Conservation (phyloP, 2,113 vertebrate species). For the Heptranchias perlo region DNA sequence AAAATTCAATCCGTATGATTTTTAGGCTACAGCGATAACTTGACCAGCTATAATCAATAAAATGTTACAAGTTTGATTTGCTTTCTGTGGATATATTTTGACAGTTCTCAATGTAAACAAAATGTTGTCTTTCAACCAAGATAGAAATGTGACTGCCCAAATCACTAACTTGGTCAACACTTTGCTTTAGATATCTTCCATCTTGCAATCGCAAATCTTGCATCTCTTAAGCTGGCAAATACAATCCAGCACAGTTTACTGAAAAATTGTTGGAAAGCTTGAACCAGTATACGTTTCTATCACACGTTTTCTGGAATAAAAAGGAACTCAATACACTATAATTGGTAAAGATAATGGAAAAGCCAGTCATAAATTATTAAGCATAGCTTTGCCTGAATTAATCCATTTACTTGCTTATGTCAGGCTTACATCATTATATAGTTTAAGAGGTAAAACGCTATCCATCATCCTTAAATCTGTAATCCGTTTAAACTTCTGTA, state of each 20-base stretch:
- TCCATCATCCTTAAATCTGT: neutral
- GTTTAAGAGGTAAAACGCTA: neutral
- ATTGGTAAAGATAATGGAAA: neutral
- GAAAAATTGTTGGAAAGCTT: slow-evolving; percentile 14
- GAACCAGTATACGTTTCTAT: neutral
- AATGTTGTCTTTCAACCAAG: neutral
- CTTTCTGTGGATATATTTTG: neutral
- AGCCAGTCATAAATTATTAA: neutral
- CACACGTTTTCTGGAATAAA: slow-evolving; percentile 23
- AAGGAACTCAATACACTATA: neutral
- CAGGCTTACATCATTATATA: neutral
- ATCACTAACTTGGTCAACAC: neutral
- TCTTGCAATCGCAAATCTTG: neutral
- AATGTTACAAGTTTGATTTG: neutral
- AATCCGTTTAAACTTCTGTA: neutral
- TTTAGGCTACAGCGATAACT: neutral
- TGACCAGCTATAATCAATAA: neutral
- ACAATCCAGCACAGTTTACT: neutral
- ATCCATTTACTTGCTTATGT: neutral
- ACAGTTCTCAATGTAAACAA: neutral
- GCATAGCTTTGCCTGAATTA: neutral
- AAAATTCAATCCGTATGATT: neutral
- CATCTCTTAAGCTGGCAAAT: neutral
- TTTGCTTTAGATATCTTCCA: neutral
- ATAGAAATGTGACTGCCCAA: neutral